Percentiles rank a stretch among this genome's conserved stretches.
phyloP scores from a whole-genome alignment of 2,797 vertebrate species.

The Microcaecilia unicolor region DNA sequence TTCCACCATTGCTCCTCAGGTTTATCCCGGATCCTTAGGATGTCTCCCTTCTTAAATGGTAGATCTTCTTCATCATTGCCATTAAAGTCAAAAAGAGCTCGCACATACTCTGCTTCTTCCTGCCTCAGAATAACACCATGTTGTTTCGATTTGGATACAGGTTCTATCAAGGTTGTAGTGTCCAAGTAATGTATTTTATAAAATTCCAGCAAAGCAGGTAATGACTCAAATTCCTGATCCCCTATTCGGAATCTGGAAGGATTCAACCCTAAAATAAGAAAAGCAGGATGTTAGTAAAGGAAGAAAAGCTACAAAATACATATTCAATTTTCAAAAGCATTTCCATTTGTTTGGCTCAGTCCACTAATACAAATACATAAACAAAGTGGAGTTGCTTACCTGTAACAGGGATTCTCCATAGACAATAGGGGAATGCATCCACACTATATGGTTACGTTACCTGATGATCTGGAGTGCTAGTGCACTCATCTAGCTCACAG shows the following conservation, averaged over 20 bases:
- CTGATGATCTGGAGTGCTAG: too few relatives aligned
- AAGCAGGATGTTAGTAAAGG: conserved; percentile 18
- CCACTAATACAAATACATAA: too few relatives aligned
- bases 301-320: too few relatives aligned
- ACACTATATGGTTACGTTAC: too few relatives aligned
- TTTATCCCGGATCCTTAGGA: conserved; percentile 89
- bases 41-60: conserved; percentile 92
- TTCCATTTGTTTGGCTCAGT: too few relatives aligned
- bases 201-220: conserved; percentile 92
- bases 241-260: conserved; percentile 86
- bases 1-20: conserved; percentile 99
- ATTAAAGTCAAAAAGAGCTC: conserved; percentile 95
- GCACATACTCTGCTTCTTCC: conserved; percentile 81
- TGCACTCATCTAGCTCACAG: too few relatives aligned
- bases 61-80: conserved; percentile 97
- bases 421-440: too few relatives aligned
- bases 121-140: conserved; percentile 69
- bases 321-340: too few relatives aligned
- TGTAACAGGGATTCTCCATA: too few relatives aligned
- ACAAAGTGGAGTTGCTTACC: too few relatives aligned
- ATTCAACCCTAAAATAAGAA: conserved; percentile 58
- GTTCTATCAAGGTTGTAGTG: conserved; percentile 96
- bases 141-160: conserved; percentile 84
- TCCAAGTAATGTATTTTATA: conserved; percentile 99
- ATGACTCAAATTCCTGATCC: conserved; percentile 94